These are phyloP conservation scores for Drosophila rellima DNA, from an alignment of 2,888 invertebrate species.

Conservation along the genomic window DNA sequence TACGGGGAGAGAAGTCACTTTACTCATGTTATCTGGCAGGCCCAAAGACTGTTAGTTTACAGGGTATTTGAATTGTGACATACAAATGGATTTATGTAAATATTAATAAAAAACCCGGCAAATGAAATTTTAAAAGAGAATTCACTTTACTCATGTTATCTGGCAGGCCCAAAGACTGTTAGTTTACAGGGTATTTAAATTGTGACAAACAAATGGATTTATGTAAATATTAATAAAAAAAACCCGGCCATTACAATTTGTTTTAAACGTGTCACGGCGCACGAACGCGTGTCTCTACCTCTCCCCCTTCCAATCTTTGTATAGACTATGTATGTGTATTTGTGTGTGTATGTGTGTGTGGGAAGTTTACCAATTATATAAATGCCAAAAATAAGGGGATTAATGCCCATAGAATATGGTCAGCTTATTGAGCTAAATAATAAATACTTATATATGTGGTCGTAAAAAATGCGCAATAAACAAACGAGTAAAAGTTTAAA, in stretches of 20 bases:
- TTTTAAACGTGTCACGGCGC: constrained; percentile 28
- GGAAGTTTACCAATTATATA: constrained; percentile 75
- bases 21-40: neutral
- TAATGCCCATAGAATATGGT: constrained; percentile 54
- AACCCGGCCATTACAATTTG: constrained; percentile 52
- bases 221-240: constrained; percentile 62
- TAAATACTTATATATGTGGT: constrained; percentile 24
- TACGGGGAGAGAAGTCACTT: too few species aligned
- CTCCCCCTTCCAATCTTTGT: neutral
- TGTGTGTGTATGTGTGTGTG: constrained; percentile 40
- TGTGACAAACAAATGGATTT: constrained; percentile 59
- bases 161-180: neutral
- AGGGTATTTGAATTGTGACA: constrained; percentile 46
- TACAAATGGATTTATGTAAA: constrained; percentile 64
- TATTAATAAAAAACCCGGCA: constrained; percentile 54
- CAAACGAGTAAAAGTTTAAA: constrained; percentile 25
- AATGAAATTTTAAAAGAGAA: too few species aligned
- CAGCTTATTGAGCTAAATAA: constrained; percentile 46
- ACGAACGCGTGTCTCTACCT: neutral
- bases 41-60: neutral
- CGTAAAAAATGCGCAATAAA: constrained; percentile 33
- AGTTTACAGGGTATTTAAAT: constrained; percentile 35
- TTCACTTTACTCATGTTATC: too few species aligned
- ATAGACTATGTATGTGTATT: constrained; percentile 6
- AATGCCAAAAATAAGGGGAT: constrained; percentile 70